Evolutionary conservation across 2,797 vertebrate species (phyloP).

Genomic region (Phoeniculus purpureus): DNA sequence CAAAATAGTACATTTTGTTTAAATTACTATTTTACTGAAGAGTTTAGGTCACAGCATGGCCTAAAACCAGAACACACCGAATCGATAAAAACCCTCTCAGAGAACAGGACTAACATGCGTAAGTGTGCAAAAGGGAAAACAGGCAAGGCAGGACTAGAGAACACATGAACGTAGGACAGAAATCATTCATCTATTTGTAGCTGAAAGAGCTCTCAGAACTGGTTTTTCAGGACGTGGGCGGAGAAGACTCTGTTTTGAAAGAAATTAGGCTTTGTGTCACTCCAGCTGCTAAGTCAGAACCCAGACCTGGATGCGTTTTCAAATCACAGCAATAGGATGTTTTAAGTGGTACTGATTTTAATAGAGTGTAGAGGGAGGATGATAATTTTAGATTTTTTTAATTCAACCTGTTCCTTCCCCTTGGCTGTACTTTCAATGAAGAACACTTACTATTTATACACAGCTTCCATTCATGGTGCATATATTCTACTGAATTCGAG

Average conservation of each 20-base stretch:
- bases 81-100: neutral
- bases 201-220: slow-evolving; percentile 73
- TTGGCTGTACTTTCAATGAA: neutral
- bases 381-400: neutral
- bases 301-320: neutral
- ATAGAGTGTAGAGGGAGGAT: rapidly evolving
- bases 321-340: neutral
- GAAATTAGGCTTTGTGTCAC: slow-evolving; percentile 48
- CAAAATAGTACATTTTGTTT: neutral
- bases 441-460: neutral
- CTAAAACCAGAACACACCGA: neutral
- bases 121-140: neutral
- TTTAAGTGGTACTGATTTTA: neutral
- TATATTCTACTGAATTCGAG: neutral
- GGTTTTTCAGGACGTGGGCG: slow-evolving; percentile 74
- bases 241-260: slow-evolving; percentile 72
- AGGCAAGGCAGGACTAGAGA: neutral
- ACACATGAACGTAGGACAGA: neutral
- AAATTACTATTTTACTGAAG: neutral
- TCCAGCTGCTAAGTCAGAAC: slow-evolving; percentile 2
- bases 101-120: neutral
- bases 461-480: neutral
- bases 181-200: slow-evolving; percentile 68
- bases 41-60: neutral
- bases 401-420: neutral